Base-by-base conservation (phyloP, 2,888 invertebrate species). In the Oscheius sp. region DNA sequence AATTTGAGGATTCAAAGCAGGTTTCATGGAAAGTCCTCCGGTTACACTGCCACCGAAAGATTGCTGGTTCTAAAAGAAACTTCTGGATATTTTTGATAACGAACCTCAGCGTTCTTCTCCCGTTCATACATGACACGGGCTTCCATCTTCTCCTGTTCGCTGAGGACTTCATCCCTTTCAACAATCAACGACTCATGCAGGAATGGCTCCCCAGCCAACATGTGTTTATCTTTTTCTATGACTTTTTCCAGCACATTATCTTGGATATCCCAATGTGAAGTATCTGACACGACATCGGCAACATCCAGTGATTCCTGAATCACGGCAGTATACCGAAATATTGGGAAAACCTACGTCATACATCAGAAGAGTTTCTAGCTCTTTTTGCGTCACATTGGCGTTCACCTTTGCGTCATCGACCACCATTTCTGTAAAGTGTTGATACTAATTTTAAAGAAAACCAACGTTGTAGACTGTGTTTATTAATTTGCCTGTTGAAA, bases 401-500 rank as follows among this genome's bases (percentile, higher is more conserved):
- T 98, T 96, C 0, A 97, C 96, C 89, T 97, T 96, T 88, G 96
- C 94, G 89, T 99, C 98, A 90, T 99, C 98, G 0, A 99, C 96
- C 3, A 99, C 96, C 18, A 98, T 92, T 90, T 98, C 96, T 88
- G 85, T 56, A 81, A 81, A 63, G n/a, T n/a, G n/a, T 53, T 12
- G 46, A 45, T 12, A 9, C 12, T 0, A 25, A 46, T 16, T 18
- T n/a, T 5, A 29, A 13, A 55, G 46, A 55, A 63, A 49, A 73
- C 79, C 73, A 25, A 86, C 85, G 83, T 56, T 97, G 94, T 94
- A 98, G 96, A 74, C 97, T 97, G 90, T 97, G 96, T 88, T 98
- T 98, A 89, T 95, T 96, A 78, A 99, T 95, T 91, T 99, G 99
- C 35, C 99, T 91, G 88, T 99, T 98, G 89, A 98, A 99, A 79